A percentile compares a stretch with the other conserved stretches of the same genome.
These are phyloP conservation scores for Plutomurus gul DNA, from an alignment of 1,140 invertebrate genomes.

Conservation along the genomic window DNA sequence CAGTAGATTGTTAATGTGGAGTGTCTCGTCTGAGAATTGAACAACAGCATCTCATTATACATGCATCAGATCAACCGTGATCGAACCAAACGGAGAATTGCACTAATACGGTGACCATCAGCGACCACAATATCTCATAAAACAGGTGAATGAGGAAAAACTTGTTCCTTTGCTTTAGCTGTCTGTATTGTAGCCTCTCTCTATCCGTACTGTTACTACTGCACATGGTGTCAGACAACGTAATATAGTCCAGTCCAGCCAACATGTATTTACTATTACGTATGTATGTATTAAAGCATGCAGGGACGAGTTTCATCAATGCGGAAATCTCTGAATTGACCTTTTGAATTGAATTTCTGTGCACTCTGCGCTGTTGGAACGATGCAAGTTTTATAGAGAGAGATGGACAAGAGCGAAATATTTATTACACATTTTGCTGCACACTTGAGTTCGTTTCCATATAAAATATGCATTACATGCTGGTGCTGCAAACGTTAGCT, in stretches of 20 bases:
- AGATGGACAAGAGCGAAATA: no score
- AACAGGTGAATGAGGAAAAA: conserved; percentile 6
- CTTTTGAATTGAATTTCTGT: conserved; percentile 1
- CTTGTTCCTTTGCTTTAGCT: conserved; percentile 17
- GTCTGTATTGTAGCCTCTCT: no score
- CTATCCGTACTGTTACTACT: background rate
- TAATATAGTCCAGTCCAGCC: no score
- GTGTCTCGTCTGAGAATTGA: background rate
- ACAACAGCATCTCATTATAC: background rate
- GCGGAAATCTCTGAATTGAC: conserved; percentile 22
- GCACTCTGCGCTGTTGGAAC: background rate
- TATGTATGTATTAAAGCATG: background rate
- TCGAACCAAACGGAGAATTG: background rate
- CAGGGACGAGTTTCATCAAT: conserved; percentile 4
- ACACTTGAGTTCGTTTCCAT: no score
- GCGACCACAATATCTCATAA: background rate
- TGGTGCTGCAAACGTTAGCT: no score
- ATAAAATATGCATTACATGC: no score
- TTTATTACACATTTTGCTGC: no score
- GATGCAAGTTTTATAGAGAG: no score
- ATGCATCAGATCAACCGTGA: background rate
- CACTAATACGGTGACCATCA: background rate
- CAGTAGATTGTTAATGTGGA: background rate
- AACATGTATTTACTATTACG: background rate
- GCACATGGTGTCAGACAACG: no score